phyloP scores from a whole-genome alignment of 1,140 invertebrate species.

The Drosophila pseudoobscura region DNA sequence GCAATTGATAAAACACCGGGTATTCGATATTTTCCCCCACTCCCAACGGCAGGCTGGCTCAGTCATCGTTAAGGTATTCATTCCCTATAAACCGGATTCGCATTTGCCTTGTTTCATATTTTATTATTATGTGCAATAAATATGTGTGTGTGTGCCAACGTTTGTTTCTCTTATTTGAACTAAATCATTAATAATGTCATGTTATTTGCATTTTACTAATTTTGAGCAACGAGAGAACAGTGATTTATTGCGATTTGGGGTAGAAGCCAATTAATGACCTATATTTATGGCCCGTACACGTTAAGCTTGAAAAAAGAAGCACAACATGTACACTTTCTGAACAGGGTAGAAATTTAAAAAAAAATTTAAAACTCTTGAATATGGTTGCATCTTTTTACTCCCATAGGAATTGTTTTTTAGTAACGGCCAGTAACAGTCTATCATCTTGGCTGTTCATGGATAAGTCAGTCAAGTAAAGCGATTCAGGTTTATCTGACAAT shows the following conservation, averaged over 20 bases:
- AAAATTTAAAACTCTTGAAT: too few relatives aligned
- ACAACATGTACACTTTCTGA: too few relatives aligned
- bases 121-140: slow-evolving; percentile 52
- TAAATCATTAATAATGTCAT: slow-evolving; percentile 77
- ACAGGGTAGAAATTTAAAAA: too few relatives aligned
- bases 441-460: too few relatives aligned
- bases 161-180: slow-evolving; percentile 31
- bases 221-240: slow-evolving; percentile 58
- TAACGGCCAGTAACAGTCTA: too few relatives aligned
- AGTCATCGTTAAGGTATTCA: slow-evolving; percentile 40
- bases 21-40: slow-evolving; percentile 76
- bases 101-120: slow-evolving; percentile 56
- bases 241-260: slow-evolving; percentile 61
- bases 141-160: slow-evolving; percentile 31
- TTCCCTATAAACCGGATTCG: slow-evolving; percentile 20
- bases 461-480: too few relatives aligned
- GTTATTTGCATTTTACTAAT: slow-evolving; percentile 75
- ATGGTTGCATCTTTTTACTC: too few relatives aligned
- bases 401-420: too few relatives aligned
- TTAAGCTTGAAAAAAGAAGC: too few relatives aligned
- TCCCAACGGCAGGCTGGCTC: slow-evolving; percentile 10
- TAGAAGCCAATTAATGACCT: slow-evolving; percentile 38
- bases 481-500: too few relatives aligned
- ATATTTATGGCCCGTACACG: slow-evolving; percentile 28
- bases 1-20: slow-evolving; percentile 80